A percentile compares a stretch with the other conserved stretches of the same genome.
Evolutionary conservation across 2,797 vertebrate species (phyloP).

Genomic region (Spinibarbus caldwelli): DNA sequence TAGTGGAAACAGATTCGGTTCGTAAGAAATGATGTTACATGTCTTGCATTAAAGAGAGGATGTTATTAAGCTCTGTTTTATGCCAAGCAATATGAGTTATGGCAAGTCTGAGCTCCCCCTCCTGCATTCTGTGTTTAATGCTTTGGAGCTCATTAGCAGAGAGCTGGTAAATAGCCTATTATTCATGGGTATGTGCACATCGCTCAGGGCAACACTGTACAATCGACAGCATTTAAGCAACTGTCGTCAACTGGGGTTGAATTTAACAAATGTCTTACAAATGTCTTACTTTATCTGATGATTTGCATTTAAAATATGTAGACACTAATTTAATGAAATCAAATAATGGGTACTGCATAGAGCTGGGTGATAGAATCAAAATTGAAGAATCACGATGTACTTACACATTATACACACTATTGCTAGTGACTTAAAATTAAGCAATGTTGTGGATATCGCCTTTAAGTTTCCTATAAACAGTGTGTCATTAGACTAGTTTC

Average conservation of each 20-base stretch:
- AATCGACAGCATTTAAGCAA: neutral
- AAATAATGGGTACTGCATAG: neutral
- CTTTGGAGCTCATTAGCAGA: conserved; percentile 34
- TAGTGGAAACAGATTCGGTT: conserved; percentile 78
- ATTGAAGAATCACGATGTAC: neutral
- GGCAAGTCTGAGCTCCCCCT: conserved; percentile 50
- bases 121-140: neutral
- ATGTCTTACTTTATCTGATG: neutral
- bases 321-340: neutral
- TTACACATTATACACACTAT: no score
- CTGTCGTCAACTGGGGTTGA: neutral
- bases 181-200: conserved; percentile 29
- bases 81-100: conserved; percentile 66
- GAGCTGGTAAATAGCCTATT: conserved; percentile 37
- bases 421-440: neutral
- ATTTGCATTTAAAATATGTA: neutral
- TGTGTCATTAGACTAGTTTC: neutral
- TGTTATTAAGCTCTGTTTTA: conserved; percentile 68
- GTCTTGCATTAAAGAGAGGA: conserved; percentile 70
- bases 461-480: neutral
- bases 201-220: conserved; percentile 2
- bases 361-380: neutral
- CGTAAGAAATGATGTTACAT: conserved; percentile 75
- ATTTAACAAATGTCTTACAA: conserved; percentile 20
- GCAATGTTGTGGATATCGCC: neutral